Percentiles rank a stretch among this genome's conserved stretches.
Conservation (phyloP, 2,113 vertebrate genomes). For the Odobenus rosmarus region DNA sequence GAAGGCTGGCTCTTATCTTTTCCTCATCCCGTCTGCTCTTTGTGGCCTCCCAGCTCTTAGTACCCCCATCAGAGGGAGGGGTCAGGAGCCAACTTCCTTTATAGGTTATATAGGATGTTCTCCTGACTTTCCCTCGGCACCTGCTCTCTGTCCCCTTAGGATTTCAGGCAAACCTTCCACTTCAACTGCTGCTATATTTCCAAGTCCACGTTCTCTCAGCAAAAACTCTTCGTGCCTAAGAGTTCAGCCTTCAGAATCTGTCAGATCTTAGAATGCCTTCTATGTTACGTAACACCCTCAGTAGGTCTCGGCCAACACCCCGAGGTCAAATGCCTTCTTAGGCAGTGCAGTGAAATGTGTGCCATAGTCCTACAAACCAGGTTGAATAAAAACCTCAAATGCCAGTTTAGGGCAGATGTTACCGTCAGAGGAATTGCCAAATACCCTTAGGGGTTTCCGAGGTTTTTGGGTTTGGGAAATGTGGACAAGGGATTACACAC, state of each 20-base stretch:
- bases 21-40: neutral
- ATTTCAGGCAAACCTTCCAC: neutral
- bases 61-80: neutral
- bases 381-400: neutral
- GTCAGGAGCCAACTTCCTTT: neutral
- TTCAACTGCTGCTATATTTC: neutral
- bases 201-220: neutral
- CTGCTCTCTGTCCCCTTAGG: neutral
- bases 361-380: neutral
- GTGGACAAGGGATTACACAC: neutral
- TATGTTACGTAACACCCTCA: no score
- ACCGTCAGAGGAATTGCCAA: neutral
- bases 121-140: neutral
- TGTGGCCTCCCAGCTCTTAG: neutral
- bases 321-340: neutral
- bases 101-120: neutral
- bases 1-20: neutral
- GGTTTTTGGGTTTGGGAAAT: neutral
- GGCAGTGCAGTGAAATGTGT: neutral
- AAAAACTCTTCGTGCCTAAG: neutral
- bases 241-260: neutral
- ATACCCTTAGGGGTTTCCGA: neutral
- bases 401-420: neutral
- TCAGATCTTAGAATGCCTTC: neutral
- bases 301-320: neutral